phyloP scores from a whole-genome alignment of 2,797 vertebrate species.

The Pygocentrus nattereri region DNA sequence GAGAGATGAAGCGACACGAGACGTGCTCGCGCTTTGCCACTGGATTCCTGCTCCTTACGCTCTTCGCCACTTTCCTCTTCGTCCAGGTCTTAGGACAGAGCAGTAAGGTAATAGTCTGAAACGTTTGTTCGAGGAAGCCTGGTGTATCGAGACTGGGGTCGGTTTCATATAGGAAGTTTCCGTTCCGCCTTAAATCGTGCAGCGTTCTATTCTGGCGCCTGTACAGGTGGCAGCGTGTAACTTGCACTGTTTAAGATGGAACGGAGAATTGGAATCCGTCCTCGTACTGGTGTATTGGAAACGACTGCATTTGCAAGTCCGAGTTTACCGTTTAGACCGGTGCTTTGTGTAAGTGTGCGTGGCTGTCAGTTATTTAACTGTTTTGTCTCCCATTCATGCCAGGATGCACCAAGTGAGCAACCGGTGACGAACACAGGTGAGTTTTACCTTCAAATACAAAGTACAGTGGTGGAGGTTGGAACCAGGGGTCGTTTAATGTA shows the following conservation, averaged over 20 bases:
- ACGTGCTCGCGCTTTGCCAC: conserved; percentile 25
- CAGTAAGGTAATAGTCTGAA: neutral
- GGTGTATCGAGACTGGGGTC: too few species aligned
- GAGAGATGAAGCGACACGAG: conserved; percentile 40
- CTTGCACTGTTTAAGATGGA: neutral
- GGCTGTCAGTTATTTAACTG: neutral
- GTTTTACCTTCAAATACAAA: neutral
- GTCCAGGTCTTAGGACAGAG: neutral
- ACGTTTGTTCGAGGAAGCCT: too few species aligned
- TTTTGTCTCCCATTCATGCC: neutral
- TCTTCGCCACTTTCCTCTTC: conserved; percentile 1
- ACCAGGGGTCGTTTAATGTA: too few species aligned
- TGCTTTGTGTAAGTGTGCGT: neutral
- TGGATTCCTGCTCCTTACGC: neutral
- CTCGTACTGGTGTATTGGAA: too few species aligned
- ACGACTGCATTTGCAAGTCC: too few species aligned
- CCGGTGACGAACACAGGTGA: neutral
- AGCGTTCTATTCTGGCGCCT: neutral
- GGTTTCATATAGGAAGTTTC: neutral
- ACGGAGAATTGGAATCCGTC: neutral
- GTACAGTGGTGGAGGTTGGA: too few species aligned
- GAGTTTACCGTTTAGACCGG: too few species aligned
- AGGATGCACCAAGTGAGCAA: neutral
- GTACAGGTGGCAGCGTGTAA: too few species aligned
- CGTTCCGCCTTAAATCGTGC: neutral